phyloP scores from a whole-genome alignment of 2,888 invertebrate genomes.

The Drosophila pseudotakahashii region DNA sequence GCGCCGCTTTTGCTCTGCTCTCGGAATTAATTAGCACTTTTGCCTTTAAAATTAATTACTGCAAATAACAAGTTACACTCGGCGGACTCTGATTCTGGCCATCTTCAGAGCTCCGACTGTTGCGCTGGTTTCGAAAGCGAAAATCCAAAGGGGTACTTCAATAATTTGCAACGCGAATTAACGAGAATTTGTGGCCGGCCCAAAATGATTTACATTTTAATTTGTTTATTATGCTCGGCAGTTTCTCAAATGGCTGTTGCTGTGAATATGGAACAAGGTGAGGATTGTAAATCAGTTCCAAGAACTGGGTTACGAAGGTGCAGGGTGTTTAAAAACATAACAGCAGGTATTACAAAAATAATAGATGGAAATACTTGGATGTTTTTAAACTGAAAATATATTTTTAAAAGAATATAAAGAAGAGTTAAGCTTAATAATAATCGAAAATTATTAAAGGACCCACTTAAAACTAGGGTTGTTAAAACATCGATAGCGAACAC shows the following conservation, averaged over 20 bases:
- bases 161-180: slow-evolving; percentile 36
- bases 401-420: too few species aligned
- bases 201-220: slow-evolving; percentile 67
- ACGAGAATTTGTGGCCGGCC: slow-evolving; percentile 15
- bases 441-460: too few species aligned
- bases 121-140: slow-evolving; percentile 62
- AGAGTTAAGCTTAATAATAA: too few species aligned
- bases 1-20: slow-evolving; percentile 37
- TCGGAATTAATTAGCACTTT: slow-evolving; percentile 77
- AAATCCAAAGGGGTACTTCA: slow-evolving; percentile 57
- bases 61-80: slow-evolving; percentile 77
- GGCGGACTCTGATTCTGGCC: slow-evolving; percentile 46
- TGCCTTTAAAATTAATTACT: slow-evolving; percentile 73
- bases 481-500: too few species aligned
- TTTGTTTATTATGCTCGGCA: slow-evolving; percentile 48
- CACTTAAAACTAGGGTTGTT: too few species aligned
- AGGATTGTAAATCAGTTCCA: slow-evolving; percentile 7
- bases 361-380: too few species aligned
- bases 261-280: slow-evolving; percentile 6
- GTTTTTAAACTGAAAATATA: too few species aligned
- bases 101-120: slow-evolving; percentile 8
- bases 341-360: too few species aligned
- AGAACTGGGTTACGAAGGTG: slow-evolving; percentile 16
- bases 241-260: slow-evolving; percentile 33
- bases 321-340: background rate